Base-by-base conservation (phyloP, 2,888 invertebrate species). In the Perdita meconis region DNA sequence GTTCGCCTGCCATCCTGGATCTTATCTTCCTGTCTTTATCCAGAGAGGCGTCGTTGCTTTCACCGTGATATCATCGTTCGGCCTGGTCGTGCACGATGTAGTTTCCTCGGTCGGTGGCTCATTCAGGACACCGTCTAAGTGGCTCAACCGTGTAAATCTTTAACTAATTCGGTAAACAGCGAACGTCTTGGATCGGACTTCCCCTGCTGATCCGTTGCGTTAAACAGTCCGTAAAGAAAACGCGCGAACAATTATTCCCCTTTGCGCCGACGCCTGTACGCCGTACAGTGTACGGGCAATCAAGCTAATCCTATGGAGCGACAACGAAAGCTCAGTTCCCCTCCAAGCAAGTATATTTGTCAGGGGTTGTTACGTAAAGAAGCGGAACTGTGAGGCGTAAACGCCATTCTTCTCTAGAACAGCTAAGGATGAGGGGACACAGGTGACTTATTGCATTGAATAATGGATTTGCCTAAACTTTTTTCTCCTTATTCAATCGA, bases 171-270 rank as follows among this genome's bases (percentile, higher is more conserved):
- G 66, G 64, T 59, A 76, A 80, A 79, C 67, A 56, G 57, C 34
- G 50, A 66, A 64, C 71, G 61, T 85, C 83, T 86, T 84, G 82
- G 76, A 84, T 66, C 80, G 70, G 78, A 66, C 72, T 69, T 82
- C 61, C 47, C 64, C 59, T 56, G 68, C 66, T 71, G 71, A 63
- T 67, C 70, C 26, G 80, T 61, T 69, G 79, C 75, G 84, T 85
- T 87, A 86, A 88, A 85, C 85, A 84, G 83, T 80, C 86, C 86
- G 88, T 86, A 85, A 87, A 86, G 80, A 87, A 73, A 77, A 65
- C 76, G 73, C 65, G 57, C 59, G 75, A 73, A 79, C 64, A 81
- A 81, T 80, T 72, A 76, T 80, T 82, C 85, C 83, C 79, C 70
- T 77, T 47, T 69, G 80, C 73, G 79, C 78, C 82, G 77, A 79